Evolutionary conservation across 2,888 invertebrate genomes (phyloP).

Genomic region (Prostheceraeus crozeri): DNA sequence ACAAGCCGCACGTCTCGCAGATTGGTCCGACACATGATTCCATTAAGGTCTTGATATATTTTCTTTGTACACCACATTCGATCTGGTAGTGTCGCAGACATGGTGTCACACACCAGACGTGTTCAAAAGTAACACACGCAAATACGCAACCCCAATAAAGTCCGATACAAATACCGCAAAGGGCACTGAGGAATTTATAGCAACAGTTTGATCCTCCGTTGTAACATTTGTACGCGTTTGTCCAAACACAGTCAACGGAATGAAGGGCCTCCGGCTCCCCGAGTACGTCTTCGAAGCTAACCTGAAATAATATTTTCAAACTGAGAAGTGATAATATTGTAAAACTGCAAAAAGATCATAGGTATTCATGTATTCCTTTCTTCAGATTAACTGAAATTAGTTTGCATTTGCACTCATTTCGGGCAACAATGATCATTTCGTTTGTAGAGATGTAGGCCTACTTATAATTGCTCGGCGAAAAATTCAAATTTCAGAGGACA

Average conservation of each 20-base stretch:
- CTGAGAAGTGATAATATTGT: not conserved
- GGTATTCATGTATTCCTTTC: too few species aligned
- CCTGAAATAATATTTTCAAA: constrained; percentile 42
- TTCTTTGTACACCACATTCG: constrained; percentile 27
- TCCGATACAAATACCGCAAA: constrained; percentile 65
- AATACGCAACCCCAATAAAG: constrained; percentile 57
- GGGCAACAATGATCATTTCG: too few species aligned
- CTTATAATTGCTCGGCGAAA: too few species aligned
- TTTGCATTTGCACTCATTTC: too few species aligned
- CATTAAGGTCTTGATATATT: constrained; percentile 17
- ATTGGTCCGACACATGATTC: constrained; percentile 34
- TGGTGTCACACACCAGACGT: constrained; percentile 69
- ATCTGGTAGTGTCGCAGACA: constrained; percentile 59
- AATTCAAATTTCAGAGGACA: too few species aligned
- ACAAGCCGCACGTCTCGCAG: constrained; percentile 36
- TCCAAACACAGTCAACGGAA: constrained; percentile 63
- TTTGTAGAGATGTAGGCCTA: too few species aligned
- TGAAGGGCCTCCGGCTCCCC: constrained; percentile 57
- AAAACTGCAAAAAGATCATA: too few species aligned
- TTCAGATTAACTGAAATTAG: too few species aligned
- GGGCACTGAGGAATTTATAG: constrained; percentile 64
- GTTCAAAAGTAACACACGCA: constrained; percentile 60
- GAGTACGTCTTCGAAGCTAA: constrained; percentile 56
- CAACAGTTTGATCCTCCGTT: constrained; percentile 64
- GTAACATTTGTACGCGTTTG: constrained; percentile 64